Evolutionary conservation across 2,113 vertebrate genomes (phyloP).

Genomic region (Callaeas wilsoni): DNA sequence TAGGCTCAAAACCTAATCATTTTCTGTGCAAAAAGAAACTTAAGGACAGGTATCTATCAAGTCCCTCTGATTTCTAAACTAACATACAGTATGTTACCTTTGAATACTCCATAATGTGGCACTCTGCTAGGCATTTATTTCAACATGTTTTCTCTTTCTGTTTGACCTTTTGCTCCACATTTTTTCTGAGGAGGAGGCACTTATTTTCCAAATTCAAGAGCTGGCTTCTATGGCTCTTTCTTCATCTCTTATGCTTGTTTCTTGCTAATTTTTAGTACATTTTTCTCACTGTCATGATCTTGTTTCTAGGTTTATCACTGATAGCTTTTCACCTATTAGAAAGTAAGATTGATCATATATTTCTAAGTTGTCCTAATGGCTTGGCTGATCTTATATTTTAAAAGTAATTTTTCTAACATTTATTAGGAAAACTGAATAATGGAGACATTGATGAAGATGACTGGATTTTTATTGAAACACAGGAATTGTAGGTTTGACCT

Average conservation of each 20-base stretch:
- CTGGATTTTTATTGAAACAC: background rate
- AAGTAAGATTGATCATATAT: background rate
- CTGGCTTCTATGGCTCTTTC: background rate
- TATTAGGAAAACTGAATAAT: background rate
- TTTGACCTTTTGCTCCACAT: background rate
- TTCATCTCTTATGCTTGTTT: background rate
- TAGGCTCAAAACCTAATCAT: background rate
- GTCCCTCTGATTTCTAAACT: background rate
- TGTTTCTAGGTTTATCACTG: background rate
- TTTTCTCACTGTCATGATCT: background rate
- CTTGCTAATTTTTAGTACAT: background rate
- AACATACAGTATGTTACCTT: background rate
- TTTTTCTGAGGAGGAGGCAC: accelerated
- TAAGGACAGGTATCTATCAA: background rate
- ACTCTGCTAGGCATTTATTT: background rate
- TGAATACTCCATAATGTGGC: background rate
- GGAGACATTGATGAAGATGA: background rate
- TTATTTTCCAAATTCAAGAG: background rate
- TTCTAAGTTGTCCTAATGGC: background rate
- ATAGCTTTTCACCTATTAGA: background rate
- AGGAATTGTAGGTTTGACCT: background rate
- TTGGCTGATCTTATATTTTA: background rate
- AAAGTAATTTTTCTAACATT: background rate
- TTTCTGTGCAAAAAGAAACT: background rate
- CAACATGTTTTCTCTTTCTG: background rate